Conservation (phyloP, 2,888 invertebrate species). For the Agrochola circellaris region DNA sequence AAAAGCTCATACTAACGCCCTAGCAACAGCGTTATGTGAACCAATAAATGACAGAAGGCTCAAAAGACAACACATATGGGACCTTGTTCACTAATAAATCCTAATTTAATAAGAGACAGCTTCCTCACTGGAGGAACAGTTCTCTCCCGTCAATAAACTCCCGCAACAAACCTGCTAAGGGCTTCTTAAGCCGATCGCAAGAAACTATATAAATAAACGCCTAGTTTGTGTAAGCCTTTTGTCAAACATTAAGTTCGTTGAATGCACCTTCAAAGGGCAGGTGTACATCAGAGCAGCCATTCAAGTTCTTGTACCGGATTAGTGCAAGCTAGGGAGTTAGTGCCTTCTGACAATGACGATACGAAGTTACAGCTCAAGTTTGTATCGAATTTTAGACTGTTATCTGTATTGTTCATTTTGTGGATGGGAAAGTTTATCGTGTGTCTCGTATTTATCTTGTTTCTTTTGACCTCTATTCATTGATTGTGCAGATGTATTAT, state of each 20-base stretch:
- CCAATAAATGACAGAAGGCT: too few relatives aligned
- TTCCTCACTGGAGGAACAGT: too few relatives aligned
- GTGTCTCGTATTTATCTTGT: neutral
- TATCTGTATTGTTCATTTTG: slow-evolving; percentile 31
- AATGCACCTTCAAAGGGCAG: slow-evolving; percentile 48
- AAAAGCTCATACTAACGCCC: too few relatives aligned
- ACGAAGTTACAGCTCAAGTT: slow-evolving; percentile 49
- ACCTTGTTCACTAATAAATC: too few relatives aligned
- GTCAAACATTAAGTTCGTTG: slow-evolving; percentile 14
- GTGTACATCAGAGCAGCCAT: slow-evolving; percentile 42
- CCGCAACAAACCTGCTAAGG: too few relatives aligned
- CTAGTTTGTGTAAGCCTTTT: slow-evolving; percentile 12
- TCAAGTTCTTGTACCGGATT: slow-evolving; percentile 54
- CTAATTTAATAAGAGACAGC: too few relatives aligned
- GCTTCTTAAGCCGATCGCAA: too few relatives aligned
- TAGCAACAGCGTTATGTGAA: too few relatives aligned
- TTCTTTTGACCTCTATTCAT: neutral
- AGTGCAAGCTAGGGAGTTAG: slow-evolving; percentile 51
- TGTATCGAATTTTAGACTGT: slow-evolving; percentile 38
- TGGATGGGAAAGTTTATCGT: slow-evolving; percentile 28
- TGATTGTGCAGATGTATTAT: neutral
- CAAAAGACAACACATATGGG: too few relatives aligned
- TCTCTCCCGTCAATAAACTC: too few relatives aligned
- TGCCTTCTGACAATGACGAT: slow-evolving; percentile 44
- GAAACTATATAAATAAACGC: too few relatives aligned